Conservation (phyloP, 2,797 vertebrate species). For the Dendrocincla tyrannina region DNA sequence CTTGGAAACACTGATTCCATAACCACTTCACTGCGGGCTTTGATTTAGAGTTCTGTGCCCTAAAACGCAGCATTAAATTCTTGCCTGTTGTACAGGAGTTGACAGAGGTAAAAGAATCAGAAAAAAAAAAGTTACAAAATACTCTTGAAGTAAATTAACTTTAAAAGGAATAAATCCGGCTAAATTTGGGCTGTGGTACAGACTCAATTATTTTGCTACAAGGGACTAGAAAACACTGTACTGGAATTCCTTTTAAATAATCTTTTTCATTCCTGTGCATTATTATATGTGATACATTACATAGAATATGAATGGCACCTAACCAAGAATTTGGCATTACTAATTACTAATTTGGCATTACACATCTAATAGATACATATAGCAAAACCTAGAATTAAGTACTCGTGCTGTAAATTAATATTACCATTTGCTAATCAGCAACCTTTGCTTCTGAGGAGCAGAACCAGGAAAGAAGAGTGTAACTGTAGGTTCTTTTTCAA, state of each 20-base stretch:
- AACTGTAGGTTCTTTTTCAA: background rate
- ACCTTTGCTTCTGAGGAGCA: background rate
- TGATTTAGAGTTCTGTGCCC: background rate
- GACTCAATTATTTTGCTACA: background rate
- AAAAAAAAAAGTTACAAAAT: background rate
- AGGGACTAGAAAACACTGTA: background rate
- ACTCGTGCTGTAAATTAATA: background rate
- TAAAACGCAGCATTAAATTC: background rate
- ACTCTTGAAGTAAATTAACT: background rate
- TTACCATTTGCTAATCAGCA: background rate
- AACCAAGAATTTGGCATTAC: background rate
- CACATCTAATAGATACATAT: background rate
- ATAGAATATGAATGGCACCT: accelerated
- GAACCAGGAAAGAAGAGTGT: accelerated
- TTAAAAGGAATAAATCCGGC: background rate
- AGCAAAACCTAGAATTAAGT: background rate
- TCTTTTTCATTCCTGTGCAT: background rate
- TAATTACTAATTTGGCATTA: too few relatives aligned
- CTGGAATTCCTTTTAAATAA: background rate
- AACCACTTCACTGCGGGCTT: background rate
- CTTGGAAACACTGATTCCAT: background rate
- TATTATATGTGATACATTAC: background rate
- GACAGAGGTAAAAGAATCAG: background rate
- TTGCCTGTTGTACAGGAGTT: background rate
- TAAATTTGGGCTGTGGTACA: background rate